Evolutionary conservation across 2,113 vertebrate species (phyloP), one percentile per base, ranked within the genome.

Genomic region (Phasianus colchicus): DNA sequence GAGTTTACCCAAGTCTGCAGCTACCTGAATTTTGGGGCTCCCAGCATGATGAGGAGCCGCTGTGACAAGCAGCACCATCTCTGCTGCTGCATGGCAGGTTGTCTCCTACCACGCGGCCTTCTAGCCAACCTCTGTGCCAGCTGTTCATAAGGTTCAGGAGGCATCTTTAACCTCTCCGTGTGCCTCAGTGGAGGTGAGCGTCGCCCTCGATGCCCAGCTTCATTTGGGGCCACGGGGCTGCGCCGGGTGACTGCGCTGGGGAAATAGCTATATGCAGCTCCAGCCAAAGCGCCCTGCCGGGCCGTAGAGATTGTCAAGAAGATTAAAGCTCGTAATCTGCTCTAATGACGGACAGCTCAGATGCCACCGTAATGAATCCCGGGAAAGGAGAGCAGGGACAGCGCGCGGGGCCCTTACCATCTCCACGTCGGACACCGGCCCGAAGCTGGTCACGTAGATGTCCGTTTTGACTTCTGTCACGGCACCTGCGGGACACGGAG

Each of bases 391-490:
- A 38, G 52, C 48, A 76, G 74, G 54, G 73, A 66, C 24, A 2
- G 60, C 47, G 2, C 50, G 58, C 2, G 16, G 27, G 42, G 54
- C 63, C 95, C 98, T 91, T 97, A 99, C 99, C 99, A 99, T 99
- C 97, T 99, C 99, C 96, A 99, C 99, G 85, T 99, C 99, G 73
- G 99, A 99, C 76, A 99, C 99, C 0, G 99, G 99, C 74, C 99
- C 99, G 86, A 99, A 99, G 96, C 99, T 99, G 85, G 99, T 99
- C 95, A 99, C 99, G 58, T 99, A 99, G 96, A 99, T 99, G 91
- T 99, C 99, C 17, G 99, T 99, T 98, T 99, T 99, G 70, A 99
- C 98, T 96, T 99, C 98, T 9, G 99, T 99, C 89, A 99, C 99
- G 84, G 98, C 97, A 89, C 98, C 99, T 99, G 93, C 48, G 85